A percentile compares a stretch with the other conserved stretches of the same genome.
phyloP scores from a whole-genome alignment of 2,113 vertebrate genomes.

The Formicarius rufipectus region DNA sequence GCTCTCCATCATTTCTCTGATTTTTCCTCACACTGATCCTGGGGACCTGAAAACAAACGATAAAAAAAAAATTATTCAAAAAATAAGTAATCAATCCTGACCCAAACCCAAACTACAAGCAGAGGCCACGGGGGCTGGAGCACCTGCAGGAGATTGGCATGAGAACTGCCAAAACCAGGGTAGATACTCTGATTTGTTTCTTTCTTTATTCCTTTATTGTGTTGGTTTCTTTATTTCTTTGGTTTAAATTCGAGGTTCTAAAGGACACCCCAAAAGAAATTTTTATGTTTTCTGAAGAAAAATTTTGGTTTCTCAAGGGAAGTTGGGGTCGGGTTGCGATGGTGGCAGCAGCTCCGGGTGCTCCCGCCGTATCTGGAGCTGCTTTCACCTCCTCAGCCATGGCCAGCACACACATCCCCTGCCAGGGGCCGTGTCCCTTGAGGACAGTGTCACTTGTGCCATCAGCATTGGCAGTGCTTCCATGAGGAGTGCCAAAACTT shows the following conservation, averaged over 20 bases:
- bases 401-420: accelerated
- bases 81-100: neutral
- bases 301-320: slow-evolving; percentile 12
- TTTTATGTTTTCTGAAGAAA: neutral
- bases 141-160: neutral
- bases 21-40: slow-evolving; percentile 67
- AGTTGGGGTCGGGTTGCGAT: neutral
- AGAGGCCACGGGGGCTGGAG: slow-evolving; percentile 57
- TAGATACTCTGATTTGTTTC: neutral
- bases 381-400: accelerated
- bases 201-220: slow-evolving; percentile 44
- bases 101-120: slow-evolving; percentile 30
- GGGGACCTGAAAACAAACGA: slow-evolving; percentile 28
- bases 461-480: neutral
- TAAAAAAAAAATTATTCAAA: neutral
- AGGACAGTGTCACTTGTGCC: neutral
- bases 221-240: slow-evolving; percentile 42
- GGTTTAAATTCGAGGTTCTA: neutral
- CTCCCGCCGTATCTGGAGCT: accelerated
- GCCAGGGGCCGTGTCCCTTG: accelerated
- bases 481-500: neutral
- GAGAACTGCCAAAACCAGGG: slow-evolving; percentile 26
- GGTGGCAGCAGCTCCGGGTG: neutral
- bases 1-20: slow-evolving; percentile 83
- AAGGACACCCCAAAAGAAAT: neutral